Evolutionary conservation across 2,888 invertebrate genomes (phyloP).

Genomic region (Pristionchus exspectatus): DNA sequence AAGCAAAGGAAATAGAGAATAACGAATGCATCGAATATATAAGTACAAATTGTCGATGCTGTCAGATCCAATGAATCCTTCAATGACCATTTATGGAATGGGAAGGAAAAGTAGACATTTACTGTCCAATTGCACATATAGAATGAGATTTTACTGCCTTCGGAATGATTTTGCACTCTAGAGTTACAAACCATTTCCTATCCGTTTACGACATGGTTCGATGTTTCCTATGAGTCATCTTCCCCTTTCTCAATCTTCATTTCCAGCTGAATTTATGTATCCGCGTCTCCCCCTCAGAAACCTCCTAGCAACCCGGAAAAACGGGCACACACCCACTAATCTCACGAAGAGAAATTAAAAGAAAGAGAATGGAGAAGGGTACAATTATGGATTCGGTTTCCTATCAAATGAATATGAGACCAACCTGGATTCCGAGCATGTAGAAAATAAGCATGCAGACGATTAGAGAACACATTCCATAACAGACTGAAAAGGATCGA

Average conservation of each 20-base stretch:
- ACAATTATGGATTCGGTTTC: not conserved
- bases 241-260: not conserved
- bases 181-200: not conserved
- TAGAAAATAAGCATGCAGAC: slow-evolving; percentile 74
- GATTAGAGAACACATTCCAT: slow-evolving; percentile 67
- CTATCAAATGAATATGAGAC: not conserved
- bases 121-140: no score
- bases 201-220: not conserved
- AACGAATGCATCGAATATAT: slow-evolving; percentile 72
- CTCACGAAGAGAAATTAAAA: not conserved
- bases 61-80: slow-evolving; percentile 70
- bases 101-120: no score
- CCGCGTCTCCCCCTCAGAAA: not conserved
- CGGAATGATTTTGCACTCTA: not conserved
- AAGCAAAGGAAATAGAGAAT: slow-evolving; percentile 74
- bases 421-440: slow-evolving; percentile 72
- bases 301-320: slow-evolving; percentile 11
- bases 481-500: slow-evolving; percentile 62
- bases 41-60: slow-evolving; percentile 69
- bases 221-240: not conserved
- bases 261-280: not conserved
- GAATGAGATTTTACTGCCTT: not conserved
- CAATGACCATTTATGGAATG: not conserved
- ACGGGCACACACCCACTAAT: not conserved
- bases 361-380: not conserved